phyloP scores from a whole-genome alignment of 2,113 vertebrate genomes.

The Aleadryas rufinucha region DNA sequence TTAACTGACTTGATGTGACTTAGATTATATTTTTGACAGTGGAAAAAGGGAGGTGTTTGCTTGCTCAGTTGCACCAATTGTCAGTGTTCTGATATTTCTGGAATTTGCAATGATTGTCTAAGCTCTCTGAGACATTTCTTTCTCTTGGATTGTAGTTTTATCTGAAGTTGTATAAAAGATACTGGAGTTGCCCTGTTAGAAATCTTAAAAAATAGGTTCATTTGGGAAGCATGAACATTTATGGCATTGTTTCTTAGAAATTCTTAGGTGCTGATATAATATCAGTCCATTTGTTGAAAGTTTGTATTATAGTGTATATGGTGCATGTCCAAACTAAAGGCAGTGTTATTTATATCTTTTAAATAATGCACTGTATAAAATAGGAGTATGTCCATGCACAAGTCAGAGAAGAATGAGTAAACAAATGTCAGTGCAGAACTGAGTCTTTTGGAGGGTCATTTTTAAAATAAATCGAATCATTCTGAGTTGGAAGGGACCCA shows the following conservation, averaged over 20 bases:
- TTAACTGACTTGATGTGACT: neutral
- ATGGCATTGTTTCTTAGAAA: neutral
- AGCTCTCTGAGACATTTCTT: neutral
- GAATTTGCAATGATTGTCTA: neutral
- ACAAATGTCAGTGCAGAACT: neutral
- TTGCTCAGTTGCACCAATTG: neutral
- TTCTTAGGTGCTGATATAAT: neutral
- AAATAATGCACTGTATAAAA: neutral
- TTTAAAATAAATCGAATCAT: neutral
- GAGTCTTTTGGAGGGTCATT: neutral
- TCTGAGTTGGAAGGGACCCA: neutral
- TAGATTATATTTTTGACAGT: neutral
- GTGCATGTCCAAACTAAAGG: neutral
- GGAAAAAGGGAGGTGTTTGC: neutral
- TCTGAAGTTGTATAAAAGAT: neutral
- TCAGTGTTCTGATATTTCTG: neutral
- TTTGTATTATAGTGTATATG: neutral
- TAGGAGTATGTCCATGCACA: fast-evolving
- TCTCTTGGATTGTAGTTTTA: neutral
- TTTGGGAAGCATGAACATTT: neutral
- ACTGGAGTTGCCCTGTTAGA: neutral
- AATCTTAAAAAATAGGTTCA: neutral
- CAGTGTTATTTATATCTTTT: neutral
- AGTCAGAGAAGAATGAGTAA: neutral
- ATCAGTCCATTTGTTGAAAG: neutral